Conservation (phyloP, 2,888 invertebrate genomes). For the Drosophila pseudotalamancana region DNA sequence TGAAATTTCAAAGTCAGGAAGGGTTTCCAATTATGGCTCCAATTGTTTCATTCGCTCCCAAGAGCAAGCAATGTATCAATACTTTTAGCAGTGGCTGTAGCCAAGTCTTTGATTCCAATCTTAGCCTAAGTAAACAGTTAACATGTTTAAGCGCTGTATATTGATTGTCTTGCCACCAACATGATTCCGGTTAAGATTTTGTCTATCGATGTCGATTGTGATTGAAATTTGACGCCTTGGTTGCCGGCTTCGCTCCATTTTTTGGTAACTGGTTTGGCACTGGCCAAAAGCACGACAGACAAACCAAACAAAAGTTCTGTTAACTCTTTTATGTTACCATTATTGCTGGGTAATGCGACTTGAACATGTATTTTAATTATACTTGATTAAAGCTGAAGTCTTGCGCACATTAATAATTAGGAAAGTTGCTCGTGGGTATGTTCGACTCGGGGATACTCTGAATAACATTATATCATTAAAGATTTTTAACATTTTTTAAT, state of each 20-base stretch:
- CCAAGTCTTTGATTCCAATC: constrained; percentile 4
- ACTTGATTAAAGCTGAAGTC: no score
- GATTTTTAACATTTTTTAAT: no score
- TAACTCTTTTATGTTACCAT: no score
- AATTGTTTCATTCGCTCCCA: constrained; percentile 66
- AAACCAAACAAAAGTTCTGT: constrained; percentile 36
- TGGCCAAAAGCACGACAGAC: constrained; percentile 64
- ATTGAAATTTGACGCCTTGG: constrained; percentile 32
- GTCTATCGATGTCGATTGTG: constrained; percentile 20
- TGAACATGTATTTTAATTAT: no score
- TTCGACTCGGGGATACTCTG: no score
- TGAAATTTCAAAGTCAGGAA: constrained; percentile 68
- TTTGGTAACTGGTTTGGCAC: constrained; percentile 57
- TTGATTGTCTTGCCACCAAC: background rate
- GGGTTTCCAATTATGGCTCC: constrained; percentile 57
- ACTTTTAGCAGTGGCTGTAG: background rate
- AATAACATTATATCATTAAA: no score
- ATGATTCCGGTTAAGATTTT: constrained; percentile 52
- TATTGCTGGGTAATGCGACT: no score
- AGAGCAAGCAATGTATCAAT: constrained; percentile 52
- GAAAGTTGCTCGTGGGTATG: no score
- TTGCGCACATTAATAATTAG: no score
- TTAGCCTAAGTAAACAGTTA: background rate
- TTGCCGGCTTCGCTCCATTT: constrained; percentile 42
- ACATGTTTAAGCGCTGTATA: background rate